Evolutionary conservation across 2,797 vertebrate species (phyloP), one percentile per base, ranked within the genome.

Genomic region (Peromyscus nudipes): DNA sequence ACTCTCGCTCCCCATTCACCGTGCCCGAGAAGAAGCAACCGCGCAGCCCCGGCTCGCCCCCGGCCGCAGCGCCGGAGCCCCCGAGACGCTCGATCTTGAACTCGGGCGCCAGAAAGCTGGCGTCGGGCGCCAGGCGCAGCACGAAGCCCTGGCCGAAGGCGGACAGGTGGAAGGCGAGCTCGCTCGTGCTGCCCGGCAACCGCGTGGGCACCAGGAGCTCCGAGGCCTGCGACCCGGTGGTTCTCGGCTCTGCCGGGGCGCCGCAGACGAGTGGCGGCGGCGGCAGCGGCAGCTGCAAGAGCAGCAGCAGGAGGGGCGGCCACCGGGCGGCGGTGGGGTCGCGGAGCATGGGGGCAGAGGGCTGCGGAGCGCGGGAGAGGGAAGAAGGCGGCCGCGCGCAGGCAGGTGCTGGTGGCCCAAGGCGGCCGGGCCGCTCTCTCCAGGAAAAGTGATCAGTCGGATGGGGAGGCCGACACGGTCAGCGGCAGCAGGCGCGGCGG

Each of bases 21-120:
- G 96, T 98, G 14, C 99, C 99, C 0, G 99, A 98, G 98, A 99
- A 99, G 93, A 99, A 99, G 96, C 99, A 99, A 71, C 94, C 96
- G 89, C 98, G 98, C 65, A 99, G 98, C 29, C 95, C 96, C 7
- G 97, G 98, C 55, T 97, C 98, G 0, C 64, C 77, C 37, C 95
- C 19, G 0, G 12, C 83, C 6, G 93, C 83, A 29, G 29, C 69
- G 16, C 89, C 37, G 0, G 85, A 2, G 75, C 89, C 98, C 77
- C 97, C 98, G 31, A 99, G 40, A 27, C 98, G 99, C 96, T 99
- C 98, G 27, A 99, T 97, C 92, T 97, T 98, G 97, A 99, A 98
- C n/a, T 97, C 97, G 0, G 99, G 99, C 9, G 99, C 98, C 43
- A 99, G 97, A 87, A 99, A 99, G 95, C 98, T 98, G 98, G 98